Evolutionary conservation across 1,140 invertebrate genomes (phyloP), one percentile per base, ranked within the genome.

Genomic region (Megalopta genalis): DNA sequence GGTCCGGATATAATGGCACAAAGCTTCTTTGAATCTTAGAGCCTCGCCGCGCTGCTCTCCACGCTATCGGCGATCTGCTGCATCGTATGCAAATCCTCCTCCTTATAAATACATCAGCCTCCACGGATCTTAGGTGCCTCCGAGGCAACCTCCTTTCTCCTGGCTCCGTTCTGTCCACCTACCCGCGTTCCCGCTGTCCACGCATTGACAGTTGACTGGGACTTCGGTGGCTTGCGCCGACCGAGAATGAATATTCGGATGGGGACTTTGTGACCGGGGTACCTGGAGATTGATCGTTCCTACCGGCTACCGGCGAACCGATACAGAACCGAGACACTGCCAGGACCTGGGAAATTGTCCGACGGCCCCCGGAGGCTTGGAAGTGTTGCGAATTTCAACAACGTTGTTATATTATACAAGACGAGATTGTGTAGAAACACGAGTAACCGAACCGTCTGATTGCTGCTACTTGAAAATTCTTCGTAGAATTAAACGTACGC

Each of bases 41-140:
- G 86, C 89, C 88, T 81, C 86, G 89, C 91, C 91, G 91, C 81
- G 80, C 72, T 83, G 84, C 85, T 54, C 52, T 67, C 85, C 82
- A 87, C 85, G 88, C 90, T 93, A 93, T 93, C 92, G 88, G 80
- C 87, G 91, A 93, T 93, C 92, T 93, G 88, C 90, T 90, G 90
- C 91, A 92, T 93, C 92, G 90, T 92, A 93, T 93, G 92, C 91
- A 93, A 93, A 93, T 93, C 90, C 90, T 81, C 83, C 88, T 93
- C 89, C 91, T 93, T 93, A 92, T 93, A 93, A 93, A 93, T 93
- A 93, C 91, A 93, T 93, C 92, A 93, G 91, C 82, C 90, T 90
- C 89, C 88, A 81, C 83, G 86, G 86, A 91, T 92, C 90, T 91
- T 88, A 87, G 88, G 84, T 90, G 86, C 87, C 68, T 60, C 68